Evolutionary conservation across 2,797 vertebrate genomes (phyloP).

Genomic region (Anguilla megastoma): DNA sequence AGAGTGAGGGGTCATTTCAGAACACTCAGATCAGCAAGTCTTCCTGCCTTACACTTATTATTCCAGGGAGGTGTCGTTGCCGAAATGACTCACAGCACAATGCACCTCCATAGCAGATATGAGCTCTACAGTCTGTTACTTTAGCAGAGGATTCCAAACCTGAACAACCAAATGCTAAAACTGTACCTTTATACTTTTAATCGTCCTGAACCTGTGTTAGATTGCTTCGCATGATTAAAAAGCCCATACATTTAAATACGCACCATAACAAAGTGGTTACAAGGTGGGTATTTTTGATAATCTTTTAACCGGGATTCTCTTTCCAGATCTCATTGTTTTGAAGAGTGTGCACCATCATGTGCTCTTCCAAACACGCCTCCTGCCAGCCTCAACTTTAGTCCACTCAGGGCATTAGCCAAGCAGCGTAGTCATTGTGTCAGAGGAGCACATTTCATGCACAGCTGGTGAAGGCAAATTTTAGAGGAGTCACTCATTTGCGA

Average conservation of each 20-base stretch:
- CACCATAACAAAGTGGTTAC: neutral
- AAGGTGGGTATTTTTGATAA: neutral
- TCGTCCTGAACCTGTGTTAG: neutral
- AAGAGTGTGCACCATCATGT: neutral
- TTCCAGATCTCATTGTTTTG: neutral
- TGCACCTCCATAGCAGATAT: neutral
- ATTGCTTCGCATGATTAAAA: neutral
- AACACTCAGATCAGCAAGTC: neutral
- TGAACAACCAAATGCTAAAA: neutral
- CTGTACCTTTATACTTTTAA: neutral
- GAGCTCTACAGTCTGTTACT: neutral
- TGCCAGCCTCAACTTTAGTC: neutral
- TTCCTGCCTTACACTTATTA: neutral
- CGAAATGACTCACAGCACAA: neutral
- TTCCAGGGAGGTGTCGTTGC: neutral
- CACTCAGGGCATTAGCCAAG: neutral
- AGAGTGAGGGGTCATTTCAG: neutral
- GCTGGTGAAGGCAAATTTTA: no score
- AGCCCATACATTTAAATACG: no score
- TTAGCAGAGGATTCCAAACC: neutral
- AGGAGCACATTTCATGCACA: no score
- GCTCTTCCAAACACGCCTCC: neutral
- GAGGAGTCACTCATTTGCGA: neutral
- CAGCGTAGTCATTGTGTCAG: no score
- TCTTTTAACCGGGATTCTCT: neutral